Conservation (phyloP, 2,888 invertebrate species). For the Physocephala rufipes region DNA sequence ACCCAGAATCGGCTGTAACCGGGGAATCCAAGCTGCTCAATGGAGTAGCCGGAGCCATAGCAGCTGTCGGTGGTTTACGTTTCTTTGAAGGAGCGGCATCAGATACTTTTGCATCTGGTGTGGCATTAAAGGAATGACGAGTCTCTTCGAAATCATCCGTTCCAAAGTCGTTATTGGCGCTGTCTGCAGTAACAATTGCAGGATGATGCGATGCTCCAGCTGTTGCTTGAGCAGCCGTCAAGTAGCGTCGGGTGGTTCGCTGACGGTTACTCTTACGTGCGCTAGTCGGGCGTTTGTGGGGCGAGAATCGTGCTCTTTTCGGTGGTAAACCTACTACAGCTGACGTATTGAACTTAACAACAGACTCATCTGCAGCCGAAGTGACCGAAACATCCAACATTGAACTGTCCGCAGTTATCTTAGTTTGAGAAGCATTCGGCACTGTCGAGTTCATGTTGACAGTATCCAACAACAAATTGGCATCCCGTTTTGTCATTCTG, state of each 20-base stretch:
- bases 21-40: conserved; percentile 54
- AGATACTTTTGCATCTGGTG: conserved; percentile 52
- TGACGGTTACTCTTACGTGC: conserved; percentile 62
- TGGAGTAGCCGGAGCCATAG: conserved; percentile 48
- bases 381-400: conserved; percentile 41
- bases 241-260: conserved; percentile 58
- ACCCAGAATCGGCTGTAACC: conserved; percentile 53
- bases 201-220: conserved; percentile 31
- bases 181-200: conserved; percentile 32
- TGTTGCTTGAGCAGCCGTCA: conserved; percentile 50
- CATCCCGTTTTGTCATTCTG: neutral
- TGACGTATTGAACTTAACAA: conserved; percentile 8
- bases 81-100: conserved; percentile 48
- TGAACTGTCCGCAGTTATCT: conserved; percentile 32
- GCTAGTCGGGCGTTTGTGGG: conserved; percentile 64
- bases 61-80: conserved; percentile 45
- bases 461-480: neutral
- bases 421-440: conserved; percentile 36
- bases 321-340: conserved; percentile 23
- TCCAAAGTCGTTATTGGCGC: conserved; percentile 34
- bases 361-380: conserved; percentile 38
- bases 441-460: neutral
- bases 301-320: conserved; percentile 59
- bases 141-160: conserved; percentile 59
- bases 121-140: conserved; percentile 58